Percentiles rank a stretch among this genome's conserved stretches.
Evolutionary conservation across 2,888 invertebrate genomes (phyloP).

Genomic region (Eulithis testata): DNA sequence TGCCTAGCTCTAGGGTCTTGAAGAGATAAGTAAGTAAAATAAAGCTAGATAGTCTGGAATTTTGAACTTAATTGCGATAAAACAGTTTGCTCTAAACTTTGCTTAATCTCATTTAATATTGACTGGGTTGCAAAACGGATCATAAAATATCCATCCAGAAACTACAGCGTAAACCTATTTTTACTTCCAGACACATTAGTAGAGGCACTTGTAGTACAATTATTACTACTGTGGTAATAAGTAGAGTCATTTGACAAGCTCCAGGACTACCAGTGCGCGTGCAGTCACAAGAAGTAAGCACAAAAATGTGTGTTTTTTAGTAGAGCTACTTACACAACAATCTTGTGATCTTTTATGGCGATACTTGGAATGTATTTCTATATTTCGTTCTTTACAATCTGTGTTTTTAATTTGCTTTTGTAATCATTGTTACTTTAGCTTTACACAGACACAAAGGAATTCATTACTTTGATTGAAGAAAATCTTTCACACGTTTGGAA

Average conservation of each 20-base stretch:
- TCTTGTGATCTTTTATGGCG: too few relatives aligned
- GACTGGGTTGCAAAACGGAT: neutral
- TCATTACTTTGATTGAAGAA: constrained; percentile 1
- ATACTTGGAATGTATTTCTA: neutral
- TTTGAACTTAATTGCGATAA: constrained; percentile 5
- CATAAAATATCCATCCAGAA: too few relatives aligned
- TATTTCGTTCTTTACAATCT: neutral
- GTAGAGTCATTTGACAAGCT: too few relatives aligned
- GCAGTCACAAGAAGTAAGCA: too few relatives aligned
- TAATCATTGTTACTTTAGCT: constrained; percentile 2
- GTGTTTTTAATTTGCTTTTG: constrained; percentile 1
- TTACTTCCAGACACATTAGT: too few relatives aligned
- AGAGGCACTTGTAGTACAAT: too few relatives aligned
- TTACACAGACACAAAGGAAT: constrained; percentile 5
- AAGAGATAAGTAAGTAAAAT: neutral
- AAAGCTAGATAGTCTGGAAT: neutral
- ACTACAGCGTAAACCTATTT: too few relatives aligned
- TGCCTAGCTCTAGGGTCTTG: constrained; percentile 1
- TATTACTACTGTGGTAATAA: too few relatives aligned
- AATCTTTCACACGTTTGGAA: neutral
- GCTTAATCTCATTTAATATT: neutral
- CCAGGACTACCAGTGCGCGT: too few relatives aligned
- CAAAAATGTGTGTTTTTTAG: too few relatives aligned
- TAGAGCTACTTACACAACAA: too few relatives aligned
- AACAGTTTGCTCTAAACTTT: constrained; percentile 1